phyloP scores from a whole-genome alignment of 2,888 invertebrate genomes.

The Phortica magna region DNA sequence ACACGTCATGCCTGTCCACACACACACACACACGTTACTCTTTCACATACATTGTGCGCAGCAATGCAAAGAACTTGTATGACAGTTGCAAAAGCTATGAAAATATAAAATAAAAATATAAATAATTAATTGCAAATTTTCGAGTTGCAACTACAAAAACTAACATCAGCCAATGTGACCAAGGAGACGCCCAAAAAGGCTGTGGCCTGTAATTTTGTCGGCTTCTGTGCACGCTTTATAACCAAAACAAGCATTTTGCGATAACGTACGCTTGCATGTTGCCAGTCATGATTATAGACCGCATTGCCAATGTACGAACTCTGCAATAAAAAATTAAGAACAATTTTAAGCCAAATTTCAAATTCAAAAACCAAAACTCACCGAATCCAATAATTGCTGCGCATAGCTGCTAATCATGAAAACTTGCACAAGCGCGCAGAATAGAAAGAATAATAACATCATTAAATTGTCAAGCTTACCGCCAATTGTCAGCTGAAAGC shows the following conservation, averaged over 20 bases:
- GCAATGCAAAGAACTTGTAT: constrained; percentile 74
- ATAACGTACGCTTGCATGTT: constrained; percentile 59
- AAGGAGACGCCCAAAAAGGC: constrained; percentile 66
- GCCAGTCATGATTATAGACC: constrained; percentile 72
- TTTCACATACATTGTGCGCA: constrained; percentile 72
- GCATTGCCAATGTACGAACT: constrained; percentile 66
- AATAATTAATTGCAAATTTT: background rate
- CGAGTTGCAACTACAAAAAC: constrained; percentile 20
- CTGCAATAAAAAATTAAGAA: constrained; percentile 48
- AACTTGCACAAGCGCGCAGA: constrained; percentile 61
- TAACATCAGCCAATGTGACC: constrained; percentile 68
- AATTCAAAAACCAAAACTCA: constrained; percentile 29
- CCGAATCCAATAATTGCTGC: constrained; percentile 47
- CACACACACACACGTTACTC: too few relatives aligned
- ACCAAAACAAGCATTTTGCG: constrained; percentile 68
- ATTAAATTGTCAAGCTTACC: constrained; percentile 58
- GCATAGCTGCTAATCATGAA: constrained; percentile 54
- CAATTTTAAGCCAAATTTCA: background rate
- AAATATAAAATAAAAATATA: background rate
- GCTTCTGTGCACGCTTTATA: constrained; percentile 66
- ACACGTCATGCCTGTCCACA: too few relatives aligned
- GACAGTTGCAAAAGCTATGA: constrained; percentile 72
- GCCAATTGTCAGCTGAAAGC: constrained; percentile 72
- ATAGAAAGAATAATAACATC: constrained; percentile 66
- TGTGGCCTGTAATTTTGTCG: constrained; percentile 66